Evolutionary conservation across 2,797 vertebrate genomes (phyloP).

Genomic region (Basileuterus tristriatus): DNA sequence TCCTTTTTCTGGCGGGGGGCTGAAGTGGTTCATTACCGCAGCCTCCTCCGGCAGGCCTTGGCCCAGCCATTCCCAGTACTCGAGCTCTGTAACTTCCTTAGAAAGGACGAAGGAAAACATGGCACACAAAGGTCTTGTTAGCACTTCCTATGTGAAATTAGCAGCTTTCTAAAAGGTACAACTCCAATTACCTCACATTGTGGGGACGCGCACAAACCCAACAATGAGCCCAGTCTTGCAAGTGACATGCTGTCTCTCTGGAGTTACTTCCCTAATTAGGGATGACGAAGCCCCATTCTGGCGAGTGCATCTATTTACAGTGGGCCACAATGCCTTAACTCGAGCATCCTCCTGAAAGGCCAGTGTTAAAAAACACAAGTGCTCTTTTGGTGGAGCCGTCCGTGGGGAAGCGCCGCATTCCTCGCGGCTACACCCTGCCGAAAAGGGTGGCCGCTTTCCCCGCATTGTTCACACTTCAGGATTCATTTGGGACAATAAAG

Average conservation of each 20-base stretch:
- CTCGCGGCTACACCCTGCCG: conserved; percentile 80
- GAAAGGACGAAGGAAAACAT: conserved; percentile 98
- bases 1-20: conserved; percentile 91
- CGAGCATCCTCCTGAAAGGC: conserved; percentile 89
- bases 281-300: conserved; percentile 92
- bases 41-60: conserved; percentile 90
- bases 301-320: conserved; percentile 91
- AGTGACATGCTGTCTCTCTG: conserved; percentile 88
- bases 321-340: conserved; percentile 85
- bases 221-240: conserved; percentile 83
- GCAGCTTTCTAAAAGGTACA: conserved; percentile 99
- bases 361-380: conserved; percentile 90
- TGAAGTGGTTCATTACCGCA: conserved; percentile 99
- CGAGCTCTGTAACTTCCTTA: conserved; percentile 94
- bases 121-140: conserved; percentile 99
- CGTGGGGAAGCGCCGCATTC: conserved; percentile 83
- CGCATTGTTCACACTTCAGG: conserved; percentile 88
- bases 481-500: conserved; percentile 85
- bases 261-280: conserved; percentile 99
- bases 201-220: conserved; percentile 85
- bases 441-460: conserved; percentile 78
- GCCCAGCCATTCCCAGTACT: conserved; percentile 94
- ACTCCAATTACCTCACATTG: conserved; percentile 99
- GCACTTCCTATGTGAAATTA: conserved; percentile 99
- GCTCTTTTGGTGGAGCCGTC: conserved; percentile 85